Base-by-base conservation (phyloP, 2,888 invertebrate species). In the Watsonalla cultraria region DNA sequence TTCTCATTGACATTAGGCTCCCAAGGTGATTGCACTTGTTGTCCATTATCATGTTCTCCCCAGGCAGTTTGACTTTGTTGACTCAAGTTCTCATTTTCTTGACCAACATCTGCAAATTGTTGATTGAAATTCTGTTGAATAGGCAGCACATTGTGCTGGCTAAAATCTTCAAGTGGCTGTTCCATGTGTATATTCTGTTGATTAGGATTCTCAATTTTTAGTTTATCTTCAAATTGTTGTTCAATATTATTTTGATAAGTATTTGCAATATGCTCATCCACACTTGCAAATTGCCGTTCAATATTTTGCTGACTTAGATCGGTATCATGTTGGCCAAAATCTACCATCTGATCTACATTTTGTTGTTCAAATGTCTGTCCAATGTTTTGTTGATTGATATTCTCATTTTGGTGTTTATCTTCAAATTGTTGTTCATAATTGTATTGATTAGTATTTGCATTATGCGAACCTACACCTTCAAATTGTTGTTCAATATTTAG, bases 261-360 rank as follows among this genome's bases (percentile, higher is more conserved):
- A 13, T 60, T 11, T 35, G 61, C 53, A 54, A 55, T 56, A n/a
- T 66, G 61, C 48, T 61, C 54, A 56, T 58, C 64, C 24, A 56
- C 50, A 50, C 0, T 34, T 34, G 15, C 50, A 47, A 53, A 52
- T 56, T 65, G 51, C 54, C 59, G 55, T 34, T 50, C 47, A 14
- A n/a, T 39, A 39, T 59, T 52, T 51, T 53, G 55, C 47, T 59
- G 47, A 6, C 51, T 35, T 11, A 53, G 35, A 47, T 55, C 45
- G 45, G 49, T 52, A 39, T 24, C 53, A 51, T 54, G 58, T 53
- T 58, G 55, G 8, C 34, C 61, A 45, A 64, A 60, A 37, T 56
- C 57, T 59, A 2, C 47, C n/a, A 35, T 8, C 6, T 48, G 35
- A 2, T 54, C 46, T 35, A n/a, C 47, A 45, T 52, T 45, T 52